A percentile compares a stretch with the other conserved stretches of the same genome.
Conservation (phyloP, 1,140 invertebrate species). For the Brachionus angularis region DNA sequence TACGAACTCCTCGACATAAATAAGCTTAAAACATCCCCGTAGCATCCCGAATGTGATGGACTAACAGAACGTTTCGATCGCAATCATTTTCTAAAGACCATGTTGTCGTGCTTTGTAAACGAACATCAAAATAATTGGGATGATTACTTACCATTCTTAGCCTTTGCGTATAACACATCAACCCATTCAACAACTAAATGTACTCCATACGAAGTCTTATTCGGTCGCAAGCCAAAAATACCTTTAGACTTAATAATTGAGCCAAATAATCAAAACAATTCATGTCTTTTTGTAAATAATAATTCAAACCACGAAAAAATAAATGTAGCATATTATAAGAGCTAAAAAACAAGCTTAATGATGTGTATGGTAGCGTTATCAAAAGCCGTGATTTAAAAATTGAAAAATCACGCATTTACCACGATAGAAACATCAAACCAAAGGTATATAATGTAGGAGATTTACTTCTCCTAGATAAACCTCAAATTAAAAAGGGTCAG, state of each 20-base stretch:
- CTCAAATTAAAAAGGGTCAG: background rate
- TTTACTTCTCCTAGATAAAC: background rate
- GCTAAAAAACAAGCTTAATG: background rate
- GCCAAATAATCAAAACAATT: too few species aligned
- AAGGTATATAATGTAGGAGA: background rate
- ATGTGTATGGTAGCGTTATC: background rate
- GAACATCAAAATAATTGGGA: slow-evolving; percentile 47
- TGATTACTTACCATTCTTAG: slow-evolving; percentile 5
- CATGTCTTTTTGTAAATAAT: background rate
- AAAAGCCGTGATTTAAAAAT: background rate
- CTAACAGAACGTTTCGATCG: slow-evolving; percentile 47
- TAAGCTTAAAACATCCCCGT: slow-evolving; percentile 40
- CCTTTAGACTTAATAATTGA: too few species aligned
- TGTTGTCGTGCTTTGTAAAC: slow-evolving; percentile 6
- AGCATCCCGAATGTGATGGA: slow-evolving; percentile 46
- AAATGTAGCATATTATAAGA: background rate
- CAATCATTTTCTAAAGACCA: slow-evolving; percentile 46
- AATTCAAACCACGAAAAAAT: background rate
- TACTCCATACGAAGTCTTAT: background rate
- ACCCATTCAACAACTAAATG: slow-evolving; percentile 6
- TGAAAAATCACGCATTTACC: slow-evolving; percentile 1
- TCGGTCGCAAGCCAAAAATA: slow-evolving; percentile 9
- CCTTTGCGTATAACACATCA: background rate
- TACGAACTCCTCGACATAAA: background rate
- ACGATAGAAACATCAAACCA: background rate